phyloP scores from a whole-genome alignment of 1,140 invertebrate genomes.

The Dufourea novaeangliae region DNA sequence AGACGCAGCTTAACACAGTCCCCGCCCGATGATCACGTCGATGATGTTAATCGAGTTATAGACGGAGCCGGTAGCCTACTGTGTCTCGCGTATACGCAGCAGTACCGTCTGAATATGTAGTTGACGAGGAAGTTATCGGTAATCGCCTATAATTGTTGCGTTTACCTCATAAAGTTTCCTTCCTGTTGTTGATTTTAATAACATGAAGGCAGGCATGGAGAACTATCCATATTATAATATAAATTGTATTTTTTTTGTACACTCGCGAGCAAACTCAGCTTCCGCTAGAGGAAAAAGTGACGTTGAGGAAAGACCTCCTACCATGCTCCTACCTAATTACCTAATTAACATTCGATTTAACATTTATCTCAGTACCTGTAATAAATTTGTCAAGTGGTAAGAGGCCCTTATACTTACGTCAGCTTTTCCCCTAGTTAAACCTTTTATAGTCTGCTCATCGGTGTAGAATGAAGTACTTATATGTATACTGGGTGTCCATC shows the following conservation, averaged over 20 bases:
- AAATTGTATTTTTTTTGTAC: neutral
- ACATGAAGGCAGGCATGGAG: neutral
- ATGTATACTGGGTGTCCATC: too few relatives aligned
- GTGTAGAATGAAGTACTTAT: too few relatives aligned
- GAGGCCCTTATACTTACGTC: too few relatives aligned
- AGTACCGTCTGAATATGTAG: neutral
- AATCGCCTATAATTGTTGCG: conserved; percentile 15
- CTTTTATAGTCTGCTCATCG: too few relatives aligned
- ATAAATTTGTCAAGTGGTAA: too few relatives aligned
- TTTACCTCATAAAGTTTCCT: neutral
- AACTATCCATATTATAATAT: neutral
- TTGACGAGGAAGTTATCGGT: conserved; percentile 9
- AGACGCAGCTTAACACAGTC: conserved; percentile 43
- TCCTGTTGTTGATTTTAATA: neutral
- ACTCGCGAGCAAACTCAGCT: too few relatives aligned
- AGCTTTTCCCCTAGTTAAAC: too few relatives aligned
- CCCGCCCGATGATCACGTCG: conserved; percentile 19
- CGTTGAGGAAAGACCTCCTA: too few relatives aligned
- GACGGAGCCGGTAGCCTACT: conserved; percentile 14
- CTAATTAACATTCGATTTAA: too few relatives aligned
- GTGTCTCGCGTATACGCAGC: neutral
- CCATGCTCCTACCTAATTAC: too few relatives aligned
- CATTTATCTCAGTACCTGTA: too few relatives aligned
- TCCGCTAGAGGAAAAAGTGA: too few relatives aligned
- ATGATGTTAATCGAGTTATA: conserved; percentile 42